phyloP scores from a whole-genome alignment of 1,140 invertebrate genomes.

The Pemphigus obesinymphae region DNA sequence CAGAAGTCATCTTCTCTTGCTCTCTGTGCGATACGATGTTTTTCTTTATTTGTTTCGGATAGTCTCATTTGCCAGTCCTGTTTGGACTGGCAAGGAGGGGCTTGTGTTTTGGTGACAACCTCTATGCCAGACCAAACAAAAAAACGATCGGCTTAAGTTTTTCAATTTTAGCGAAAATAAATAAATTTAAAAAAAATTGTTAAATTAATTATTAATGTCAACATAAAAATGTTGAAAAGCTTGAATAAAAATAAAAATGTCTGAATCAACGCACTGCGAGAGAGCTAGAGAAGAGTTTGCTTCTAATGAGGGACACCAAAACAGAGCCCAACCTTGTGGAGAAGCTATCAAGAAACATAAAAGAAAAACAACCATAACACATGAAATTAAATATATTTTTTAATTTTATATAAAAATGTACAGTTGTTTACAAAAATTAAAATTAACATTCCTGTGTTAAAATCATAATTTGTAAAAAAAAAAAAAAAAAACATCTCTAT shows the following conservation, averaged over 20 bases:
- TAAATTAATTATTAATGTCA: background rate
- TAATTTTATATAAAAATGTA: constrained; percentile 40
- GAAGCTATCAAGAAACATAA: constrained; percentile 40
- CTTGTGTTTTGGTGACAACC: constrained; percentile 64
- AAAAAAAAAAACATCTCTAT: constrained; percentile 28
- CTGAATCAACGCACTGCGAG: constrained; percentile 40
- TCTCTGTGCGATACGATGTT: constrained; percentile 54
- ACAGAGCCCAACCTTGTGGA: constrained; percentile 57
- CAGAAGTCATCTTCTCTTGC: constrained; percentile 44
- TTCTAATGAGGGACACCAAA: constrained; percentile 56
- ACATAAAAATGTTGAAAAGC: background rate
- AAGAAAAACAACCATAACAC: constrained; percentile 41
- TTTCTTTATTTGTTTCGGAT: constrained; percentile 52
- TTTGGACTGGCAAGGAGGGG: constrained; percentile 58
- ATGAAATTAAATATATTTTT: constrained; percentile 33
- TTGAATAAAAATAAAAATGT: background rate
- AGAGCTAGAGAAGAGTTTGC: constrained; percentile 40
- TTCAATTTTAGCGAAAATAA: constrained; percentile 44
- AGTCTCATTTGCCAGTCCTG: constrained; percentile 52
- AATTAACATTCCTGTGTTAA: constrained; percentile 28
- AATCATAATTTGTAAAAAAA: constrained; percentile 18
- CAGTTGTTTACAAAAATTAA: constrained; percentile 31
- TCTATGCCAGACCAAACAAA: constrained; percentile 36
- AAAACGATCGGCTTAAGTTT: constrained; percentile 39
- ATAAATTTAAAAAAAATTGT: background rate